Percentiles rank a stretch among this genome's conserved stretches.
phyloP scores from a whole-genome alignment of 2,888 invertebrate species.

The Cataglyphis altisquamis region DNA sequence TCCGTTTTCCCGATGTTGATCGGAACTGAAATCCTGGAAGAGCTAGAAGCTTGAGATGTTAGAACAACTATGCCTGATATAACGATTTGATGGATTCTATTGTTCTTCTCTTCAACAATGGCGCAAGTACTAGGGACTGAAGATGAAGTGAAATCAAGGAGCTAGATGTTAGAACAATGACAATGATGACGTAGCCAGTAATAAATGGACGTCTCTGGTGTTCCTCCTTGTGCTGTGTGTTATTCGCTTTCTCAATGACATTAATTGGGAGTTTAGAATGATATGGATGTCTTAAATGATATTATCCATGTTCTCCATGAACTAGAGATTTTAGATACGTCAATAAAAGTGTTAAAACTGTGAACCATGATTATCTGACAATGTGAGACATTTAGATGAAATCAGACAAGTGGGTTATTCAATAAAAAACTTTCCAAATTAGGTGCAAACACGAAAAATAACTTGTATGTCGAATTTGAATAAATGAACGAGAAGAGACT shows the following conservation, averaged over 20 bases:
- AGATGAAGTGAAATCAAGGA: slow-evolving; percentile 3
- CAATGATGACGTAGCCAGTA: background rate
- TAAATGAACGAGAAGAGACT: slow-evolving; percentile 23
- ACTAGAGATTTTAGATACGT: background rate
- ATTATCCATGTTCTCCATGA: background rate
- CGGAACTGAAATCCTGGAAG: background rate
- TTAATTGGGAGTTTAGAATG: slow-evolving; percentile 4
- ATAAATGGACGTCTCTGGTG: background rate
- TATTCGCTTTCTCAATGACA: background rate
- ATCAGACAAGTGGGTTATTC: background rate
- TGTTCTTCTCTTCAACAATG: background rate
- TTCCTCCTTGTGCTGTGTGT: background rate
- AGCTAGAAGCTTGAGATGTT: slow-evolving; percentile 6
- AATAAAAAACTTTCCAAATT: slow-evolving; percentile 21
- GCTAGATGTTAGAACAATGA: slow-evolving; percentile 9
- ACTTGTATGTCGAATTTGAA: slow-evolving; percentile 15
- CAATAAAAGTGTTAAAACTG: slow-evolving; percentile 10
- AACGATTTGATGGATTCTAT: background rate
- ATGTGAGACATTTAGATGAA: background rate
- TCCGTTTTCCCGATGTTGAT: slow-evolving; percentile 6
- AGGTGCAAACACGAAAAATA: background rate
- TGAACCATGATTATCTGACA: slow-evolving; percentile 19
- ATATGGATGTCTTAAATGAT: background rate
- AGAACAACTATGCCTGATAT: slow-evolving; percentile 12
- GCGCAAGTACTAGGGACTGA: background rate